Evolutionary conservation across 2,113 vertebrate genomes (phyloP).

Genomic region (Embiotoca jacksoni): DNA sequence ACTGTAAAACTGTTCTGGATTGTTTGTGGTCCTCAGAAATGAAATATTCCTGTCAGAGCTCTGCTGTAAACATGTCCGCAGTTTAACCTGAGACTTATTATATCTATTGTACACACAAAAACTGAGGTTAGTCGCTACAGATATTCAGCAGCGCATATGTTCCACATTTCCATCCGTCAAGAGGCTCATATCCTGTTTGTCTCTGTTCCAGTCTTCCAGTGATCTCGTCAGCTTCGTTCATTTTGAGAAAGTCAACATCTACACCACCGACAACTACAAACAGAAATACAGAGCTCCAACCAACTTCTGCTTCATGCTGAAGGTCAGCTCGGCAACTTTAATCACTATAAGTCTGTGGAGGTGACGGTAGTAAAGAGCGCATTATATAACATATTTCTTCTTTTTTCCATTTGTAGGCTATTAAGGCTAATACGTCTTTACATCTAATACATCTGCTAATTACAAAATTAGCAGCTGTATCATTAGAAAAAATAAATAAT

Average conservation of each 20-base stretch:
- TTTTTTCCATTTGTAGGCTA: no score
- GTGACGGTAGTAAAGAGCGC: no score
- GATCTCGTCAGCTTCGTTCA: slow-evolving; percentile 92
- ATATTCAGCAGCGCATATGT: no score
- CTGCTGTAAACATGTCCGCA: background rate
- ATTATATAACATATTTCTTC: no score
- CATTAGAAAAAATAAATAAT: no score
- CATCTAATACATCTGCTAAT: no score
- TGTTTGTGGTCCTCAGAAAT: background rate
- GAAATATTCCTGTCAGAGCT: no score
- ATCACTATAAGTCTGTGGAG: background rate
- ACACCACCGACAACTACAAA: slow-evolving; percentile 89
- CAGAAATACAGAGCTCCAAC: slow-evolving; percentile 92
- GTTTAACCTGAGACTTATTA: no score
- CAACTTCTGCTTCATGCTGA: slow-evolving; percentile 93
- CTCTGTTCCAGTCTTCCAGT: slow-evolving; percentile 86
- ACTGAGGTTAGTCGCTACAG: no score
- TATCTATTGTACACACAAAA: no score
- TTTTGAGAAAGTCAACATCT: slow-evolving; percentile 93
- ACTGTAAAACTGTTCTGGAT: background rate
- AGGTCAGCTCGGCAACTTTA: slow-evolving; percentile 83
- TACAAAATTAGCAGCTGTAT: no score
- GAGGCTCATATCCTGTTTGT: background rate
- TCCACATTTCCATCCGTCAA: background rate
- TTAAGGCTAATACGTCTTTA: no score